Evolutionary conservation across 2,797 vertebrate species (phyloP), one percentile per base, ranked within the genome.

Genomic region (Oophaga sylvatica): DNA sequence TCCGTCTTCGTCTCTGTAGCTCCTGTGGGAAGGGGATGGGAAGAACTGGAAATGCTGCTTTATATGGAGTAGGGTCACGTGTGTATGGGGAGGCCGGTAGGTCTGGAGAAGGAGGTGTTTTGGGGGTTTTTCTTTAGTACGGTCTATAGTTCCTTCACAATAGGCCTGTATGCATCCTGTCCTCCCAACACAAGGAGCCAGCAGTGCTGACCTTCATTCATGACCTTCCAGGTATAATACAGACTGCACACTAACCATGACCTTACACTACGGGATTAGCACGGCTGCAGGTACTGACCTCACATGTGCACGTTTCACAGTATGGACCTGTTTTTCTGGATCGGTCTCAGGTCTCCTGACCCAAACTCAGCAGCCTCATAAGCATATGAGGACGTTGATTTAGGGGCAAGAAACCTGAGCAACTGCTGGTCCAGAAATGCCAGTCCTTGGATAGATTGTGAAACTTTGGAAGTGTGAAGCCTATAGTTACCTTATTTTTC

Each of bases 1-100:
- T 95, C 94, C 94, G 93, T 94, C 67, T 80, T 94, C 94, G 93
- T 95, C 93, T 81, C 70, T 82, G 70, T 88, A 80, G 29, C 70
- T 59, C 84, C 80, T 78, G 67, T 67, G 84, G 31, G n/a, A 35
- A 65, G 81, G 75, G 70, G 22, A 45, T 10, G 65, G 76, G 35
- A 59, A 31, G 81, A 80, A 80, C 82, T 82, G 78, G 77, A 81
- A 80, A 26, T 78, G 70, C 68, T 88, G 78, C 87, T 81, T 63
- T 22, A n/a, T 45, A 59, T 48, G 26, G 53, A 65, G 3, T 75
- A 48, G 41, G 41, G 71, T 5, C 41, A 29, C 7, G 70, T 6
- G 16, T 62, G 59, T 84, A 11, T 22, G 35, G 56, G 20, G 57
- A 84, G 79, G 60, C 6, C 26, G 20, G 70, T 60, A 59, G 53